Evolutionary conservation across 1,140 invertebrate genomes (phyloP).

Genomic region (Calliopsis andreniformis): DNA sequence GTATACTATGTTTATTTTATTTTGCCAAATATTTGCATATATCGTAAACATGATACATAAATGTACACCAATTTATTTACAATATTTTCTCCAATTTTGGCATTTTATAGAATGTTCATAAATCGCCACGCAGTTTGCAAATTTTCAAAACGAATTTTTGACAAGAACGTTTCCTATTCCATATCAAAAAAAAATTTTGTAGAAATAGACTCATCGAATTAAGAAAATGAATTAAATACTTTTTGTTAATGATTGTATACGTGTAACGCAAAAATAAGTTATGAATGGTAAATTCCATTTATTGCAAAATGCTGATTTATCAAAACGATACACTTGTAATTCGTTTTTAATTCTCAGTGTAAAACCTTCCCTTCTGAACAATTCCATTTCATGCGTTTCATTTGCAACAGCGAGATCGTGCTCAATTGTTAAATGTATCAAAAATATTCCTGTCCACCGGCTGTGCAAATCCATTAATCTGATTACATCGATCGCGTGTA

Average conservation of each 20-base stretch:
- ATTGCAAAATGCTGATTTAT: background rate
- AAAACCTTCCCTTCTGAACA: background rate
- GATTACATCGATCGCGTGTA: constrained; percentile 6
- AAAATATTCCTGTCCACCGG: constrained; percentile 35
- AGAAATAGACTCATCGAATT: no score
- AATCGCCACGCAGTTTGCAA: no score
- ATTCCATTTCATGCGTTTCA: constrained; percentile 6
- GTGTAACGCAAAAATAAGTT: background rate
- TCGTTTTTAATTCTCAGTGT: background rate
- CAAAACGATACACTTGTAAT: background rate
- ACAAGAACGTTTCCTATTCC: no score
- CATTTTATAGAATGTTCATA: no score
- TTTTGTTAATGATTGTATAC: background rate
- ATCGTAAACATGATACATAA: no score
- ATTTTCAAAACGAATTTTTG: no score
- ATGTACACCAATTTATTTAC: no score
- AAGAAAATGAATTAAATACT: no score
- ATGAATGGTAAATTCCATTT: background rate
- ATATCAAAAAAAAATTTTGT: no score
- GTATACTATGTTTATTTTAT: no score
- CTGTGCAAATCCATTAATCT: constrained; percentile 23
- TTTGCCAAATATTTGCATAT: no score
- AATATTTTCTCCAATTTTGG: no score
- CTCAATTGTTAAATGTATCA: constrained; percentile 9
- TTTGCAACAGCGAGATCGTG: background rate